These are phyloP conservation scores for Momotus momota DNA, from an alignment of 2,797 vertebrate species.

Conservation along the genomic window DNA sequence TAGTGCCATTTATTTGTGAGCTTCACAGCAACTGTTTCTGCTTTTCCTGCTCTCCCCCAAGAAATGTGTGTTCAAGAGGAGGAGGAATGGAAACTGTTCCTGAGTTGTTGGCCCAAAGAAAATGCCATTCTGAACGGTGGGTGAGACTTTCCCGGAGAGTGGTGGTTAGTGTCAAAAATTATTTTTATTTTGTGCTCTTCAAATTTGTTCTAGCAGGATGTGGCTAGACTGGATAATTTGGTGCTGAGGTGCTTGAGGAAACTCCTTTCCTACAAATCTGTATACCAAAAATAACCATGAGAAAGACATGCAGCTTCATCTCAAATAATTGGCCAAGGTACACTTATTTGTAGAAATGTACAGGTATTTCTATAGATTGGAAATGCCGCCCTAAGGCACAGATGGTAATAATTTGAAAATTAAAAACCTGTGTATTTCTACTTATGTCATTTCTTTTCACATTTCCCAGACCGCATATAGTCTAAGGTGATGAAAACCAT, in stretches of 20 bases:
- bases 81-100: not conserved
- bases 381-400: not conserved
- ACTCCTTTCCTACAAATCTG: not conserved
- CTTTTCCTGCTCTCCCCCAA: not conserved
- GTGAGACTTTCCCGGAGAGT: not conserved
- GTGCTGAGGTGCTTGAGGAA: not conserved
- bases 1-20: not conserved
- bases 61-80: not conserved
- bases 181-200: not conserved
- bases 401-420: not conserved
- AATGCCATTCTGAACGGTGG: not conserved
- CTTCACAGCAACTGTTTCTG: not conserved
- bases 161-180: not conserved
- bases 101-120: not conserved
- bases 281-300: not conserved
- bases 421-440: not conserved
- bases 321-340: not conserved
- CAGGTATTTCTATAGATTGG: not conserved
- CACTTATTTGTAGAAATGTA: not conserved
- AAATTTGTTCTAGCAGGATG: not conserved
- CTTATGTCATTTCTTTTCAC: not conserved
- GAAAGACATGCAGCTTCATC: not conserved
- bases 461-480: not conserved
- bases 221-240: not conserved
- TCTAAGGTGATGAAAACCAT: not conserved